Evolutionary conservation across 2,888 invertebrate species (phyloP), one percentile per base, ranked within the genome.

Genomic region (Drosophila quinaria): DNA sequence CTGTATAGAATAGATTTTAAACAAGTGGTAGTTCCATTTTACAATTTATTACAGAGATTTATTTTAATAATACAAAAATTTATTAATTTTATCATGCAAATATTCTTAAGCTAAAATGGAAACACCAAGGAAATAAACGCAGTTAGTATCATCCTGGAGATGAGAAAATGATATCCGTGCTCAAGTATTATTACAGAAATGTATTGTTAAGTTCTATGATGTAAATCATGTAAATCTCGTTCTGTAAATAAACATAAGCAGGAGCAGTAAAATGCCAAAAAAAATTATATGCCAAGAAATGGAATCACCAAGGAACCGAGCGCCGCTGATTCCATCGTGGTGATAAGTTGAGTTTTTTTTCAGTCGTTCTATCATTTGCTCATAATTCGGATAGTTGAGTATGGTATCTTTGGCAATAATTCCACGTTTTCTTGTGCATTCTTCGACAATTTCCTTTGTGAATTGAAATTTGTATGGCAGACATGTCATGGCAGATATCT

Each of bases 391-490:
- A 5, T 35, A 56, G 35, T 11, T 35, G 0, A 56, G 56, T 11
- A 56, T 25, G 6, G 56, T 35, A 6, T 35, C 2, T 8, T 8
- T 46, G 56, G 56, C 56, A 22, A 10, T 5, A 25, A 44, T 15
- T 15, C 10, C 31, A 4, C 19, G 4, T 22, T 8, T 56, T 11
- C 35, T 8, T 11, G 22, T 22, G 35, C 56, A 56, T 22, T 56
- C 44, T 9, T 11, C 25, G 15, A 56, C 44, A 33, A 56, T 44
- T n/a, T 56, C 56, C 13, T 56, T n/a, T 1, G 56, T 56, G 4
- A 56, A 56, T 4, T 35, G 44, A 35, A 56, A 56, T 25, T 11
- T 22, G 15, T 56, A 56, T 15, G 56, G 56, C 11, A 56, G 42
- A 8, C 56, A 56, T 4, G 33, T 6, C 6, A 56, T 22, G 22